Conservation (phyloP, 1,140 invertebrate genomes). For the Drosophila nigrodunni region DNA sequence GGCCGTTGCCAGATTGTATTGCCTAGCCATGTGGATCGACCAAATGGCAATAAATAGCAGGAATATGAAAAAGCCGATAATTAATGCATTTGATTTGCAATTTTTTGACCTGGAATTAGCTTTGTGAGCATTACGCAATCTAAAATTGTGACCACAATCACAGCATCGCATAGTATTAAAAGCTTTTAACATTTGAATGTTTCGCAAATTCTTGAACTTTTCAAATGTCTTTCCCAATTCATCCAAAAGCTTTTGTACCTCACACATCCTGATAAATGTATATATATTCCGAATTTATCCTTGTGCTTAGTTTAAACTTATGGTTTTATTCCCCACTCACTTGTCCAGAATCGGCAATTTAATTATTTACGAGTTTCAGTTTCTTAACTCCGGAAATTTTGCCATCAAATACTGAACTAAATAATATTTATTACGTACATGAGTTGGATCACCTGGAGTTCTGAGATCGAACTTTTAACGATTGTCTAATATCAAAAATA, state of each 20-base stretch:
- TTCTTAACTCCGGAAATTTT: too few relatives aligned
- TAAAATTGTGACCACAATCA: constrained; percentile 41
- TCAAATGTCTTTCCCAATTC: constrained; percentile 44
- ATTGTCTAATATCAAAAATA: not conserved
- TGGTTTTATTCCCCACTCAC: not conserved
- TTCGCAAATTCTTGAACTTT: constrained; percentile 15
- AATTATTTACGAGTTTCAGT: too few relatives aligned
- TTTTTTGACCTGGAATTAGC: not conserved
- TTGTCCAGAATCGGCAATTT: too few relatives aligned
- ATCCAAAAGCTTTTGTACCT: constrained; percentile 34
- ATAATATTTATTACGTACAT: too few relatives aligned
- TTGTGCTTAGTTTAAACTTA: not conserved
- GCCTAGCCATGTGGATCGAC: constrained; percentile 11
- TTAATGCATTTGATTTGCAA: not conserved
- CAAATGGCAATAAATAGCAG: constrained; percentile 27
- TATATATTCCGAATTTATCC: not conserved
- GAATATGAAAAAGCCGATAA: not conserved
- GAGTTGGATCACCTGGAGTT: too few relatives aligned
- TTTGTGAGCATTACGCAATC: constrained; percentile 8
- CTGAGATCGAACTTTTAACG: too few relatives aligned
- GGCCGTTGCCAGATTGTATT: constrained; percentile 30
- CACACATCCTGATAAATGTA: constrained; percentile 38
- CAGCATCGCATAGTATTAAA: constrained; percentile 51
- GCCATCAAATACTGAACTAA: too few relatives aligned
- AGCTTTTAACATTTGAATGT: constrained; percentile 27